Evolutionary conservation across 2,113 vertebrate genomes (phyloP).

Genomic region (Tapirus terrestris): DNA sequence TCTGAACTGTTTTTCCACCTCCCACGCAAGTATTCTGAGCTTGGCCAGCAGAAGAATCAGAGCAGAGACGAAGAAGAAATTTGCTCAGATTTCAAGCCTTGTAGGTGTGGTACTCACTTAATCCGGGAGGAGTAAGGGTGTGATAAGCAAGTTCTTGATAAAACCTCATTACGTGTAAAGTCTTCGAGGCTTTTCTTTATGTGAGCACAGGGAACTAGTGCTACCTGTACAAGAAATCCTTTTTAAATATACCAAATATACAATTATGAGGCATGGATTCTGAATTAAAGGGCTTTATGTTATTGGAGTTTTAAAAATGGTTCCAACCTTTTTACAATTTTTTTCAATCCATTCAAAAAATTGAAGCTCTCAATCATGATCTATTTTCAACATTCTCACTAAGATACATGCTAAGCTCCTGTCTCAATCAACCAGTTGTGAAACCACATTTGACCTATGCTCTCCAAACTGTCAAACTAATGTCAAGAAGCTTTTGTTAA

Average conservation of each 20-base stretch:
- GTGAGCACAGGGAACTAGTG: not conserved
- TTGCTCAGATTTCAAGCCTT: not conserved
- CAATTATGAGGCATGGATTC: not conserved
- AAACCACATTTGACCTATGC: not conserved
- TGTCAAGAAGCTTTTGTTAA: not conserved
- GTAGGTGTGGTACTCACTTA: not conserved
- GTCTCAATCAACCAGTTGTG: not conserved
- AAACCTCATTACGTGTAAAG: not conserved
- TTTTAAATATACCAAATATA: not conserved
- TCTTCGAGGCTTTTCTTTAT: constrained; percentile 5
- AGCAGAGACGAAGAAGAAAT: not conserved
- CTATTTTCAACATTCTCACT: constrained; percentile 6
- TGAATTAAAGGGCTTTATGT: not conserved
- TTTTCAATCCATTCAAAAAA: not conserved
- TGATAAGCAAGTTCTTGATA: not conserved
- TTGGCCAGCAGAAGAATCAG: not conserved
- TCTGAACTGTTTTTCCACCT: not conserved
- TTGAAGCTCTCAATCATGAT: not conserved
- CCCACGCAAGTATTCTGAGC: not conserved
- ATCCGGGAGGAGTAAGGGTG: not conserved
- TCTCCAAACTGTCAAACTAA: not conserved
- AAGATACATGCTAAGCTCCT: not conserved
- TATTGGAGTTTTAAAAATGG: not conserved
- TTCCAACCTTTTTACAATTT: not conserved
- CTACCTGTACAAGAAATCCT: not conserved